Conservation (phyloP, 2,113 vertebrate genomes). For the Myotis yumanensis region DNA sequence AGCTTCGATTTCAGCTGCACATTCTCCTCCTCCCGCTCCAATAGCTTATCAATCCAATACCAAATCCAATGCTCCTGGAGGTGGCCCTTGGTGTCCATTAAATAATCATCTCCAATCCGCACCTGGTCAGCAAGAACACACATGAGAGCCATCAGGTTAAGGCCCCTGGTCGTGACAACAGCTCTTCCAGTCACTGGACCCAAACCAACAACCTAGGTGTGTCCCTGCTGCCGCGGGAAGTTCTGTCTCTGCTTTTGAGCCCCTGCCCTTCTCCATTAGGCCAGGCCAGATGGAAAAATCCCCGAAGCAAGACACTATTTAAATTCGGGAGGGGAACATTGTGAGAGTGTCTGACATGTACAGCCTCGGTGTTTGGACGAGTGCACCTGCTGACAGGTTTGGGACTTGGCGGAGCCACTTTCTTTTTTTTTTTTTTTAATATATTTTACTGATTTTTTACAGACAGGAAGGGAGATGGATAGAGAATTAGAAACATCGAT, state of each 20-base stretch:
- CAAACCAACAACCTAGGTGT: not conserved
- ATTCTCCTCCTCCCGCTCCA: slow-evolving; percentile 96
- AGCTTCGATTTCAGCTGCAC: slow-evolving; percentile 94
- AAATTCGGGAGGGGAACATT: not conserved
- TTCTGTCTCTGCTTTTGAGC: not conserved
- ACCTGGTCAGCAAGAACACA: slow-evolving; percentile 84
- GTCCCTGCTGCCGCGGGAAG: fast-evolving
- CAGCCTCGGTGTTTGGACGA: no score
- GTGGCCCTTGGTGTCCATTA: slow-evolving; percentile 89
- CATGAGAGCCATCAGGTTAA: not conserved
- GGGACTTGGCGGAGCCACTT: no score
- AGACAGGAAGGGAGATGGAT: no score
- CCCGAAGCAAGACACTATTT: not conserved
- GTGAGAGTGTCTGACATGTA: no score
- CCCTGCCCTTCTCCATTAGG: fast-evolving
- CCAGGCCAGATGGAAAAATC: not conserved
- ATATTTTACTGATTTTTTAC: no score
- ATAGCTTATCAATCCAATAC: slow-evolving; percentile 93
- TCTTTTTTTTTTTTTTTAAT: no score
- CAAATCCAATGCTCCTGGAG: slow-evolving; percentile 68
- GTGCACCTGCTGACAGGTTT: no score
- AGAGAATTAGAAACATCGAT: no score
- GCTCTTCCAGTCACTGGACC: not conserved
- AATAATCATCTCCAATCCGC: slow-evolving; percentile 93
- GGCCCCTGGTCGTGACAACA: fast-evolving